phyloP scores from a whole-genome alignment of 1,140 invertebrate species.

The Drosophila nikananu region DNA sequence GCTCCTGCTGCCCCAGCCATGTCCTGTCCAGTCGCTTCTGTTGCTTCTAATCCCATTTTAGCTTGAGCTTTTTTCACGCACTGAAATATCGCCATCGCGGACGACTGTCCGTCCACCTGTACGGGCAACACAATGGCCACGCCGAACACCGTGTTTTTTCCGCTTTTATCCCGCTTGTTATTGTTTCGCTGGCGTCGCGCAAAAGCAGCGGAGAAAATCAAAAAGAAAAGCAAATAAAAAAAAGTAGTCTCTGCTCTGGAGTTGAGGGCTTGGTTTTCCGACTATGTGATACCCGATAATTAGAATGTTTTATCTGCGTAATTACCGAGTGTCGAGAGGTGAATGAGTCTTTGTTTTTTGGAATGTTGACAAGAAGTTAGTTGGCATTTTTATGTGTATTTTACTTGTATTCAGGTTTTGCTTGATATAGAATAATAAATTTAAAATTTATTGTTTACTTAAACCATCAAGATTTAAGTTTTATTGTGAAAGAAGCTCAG shows the following conservation, averaged over 20 bases:
- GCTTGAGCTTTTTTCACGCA: constrained; percentile 75
- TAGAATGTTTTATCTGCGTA: constrained; percentile 2
- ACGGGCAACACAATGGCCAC: constrained; percentile 28
- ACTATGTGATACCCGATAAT: constrained; percentile 39
- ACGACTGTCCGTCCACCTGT: constrained; percentile 32
- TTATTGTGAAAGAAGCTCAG: rapidly evolving
- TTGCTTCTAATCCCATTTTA: constrained; percentile 80
- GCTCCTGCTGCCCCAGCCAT: no score
- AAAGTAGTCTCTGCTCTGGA: background rate
- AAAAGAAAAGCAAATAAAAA: background rate
- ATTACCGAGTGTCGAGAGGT: background rate
- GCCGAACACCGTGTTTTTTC: constrained; percentile 21
- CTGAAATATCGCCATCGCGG: constrained; percentile 42
- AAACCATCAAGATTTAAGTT: background rate
- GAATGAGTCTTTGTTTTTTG: background rate
- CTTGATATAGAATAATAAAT: background rate
- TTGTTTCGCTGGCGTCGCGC: constrained; percentile 15
- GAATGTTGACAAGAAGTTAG: background rate
- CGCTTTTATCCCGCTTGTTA: constrained; percentile 14
- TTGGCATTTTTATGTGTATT: background rate
- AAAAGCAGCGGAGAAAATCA: background rate
- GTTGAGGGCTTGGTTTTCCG: constrained; percentile 13
- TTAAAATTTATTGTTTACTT: background rate
- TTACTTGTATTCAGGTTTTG: background rate
- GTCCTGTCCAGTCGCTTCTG: constrained; percentile 38